These are phyloP conservation scores for Cheilosia variabilis DNA, from an alignment of 2,888 invertebrate genomes.

Conservation along the genomic window DNA sequence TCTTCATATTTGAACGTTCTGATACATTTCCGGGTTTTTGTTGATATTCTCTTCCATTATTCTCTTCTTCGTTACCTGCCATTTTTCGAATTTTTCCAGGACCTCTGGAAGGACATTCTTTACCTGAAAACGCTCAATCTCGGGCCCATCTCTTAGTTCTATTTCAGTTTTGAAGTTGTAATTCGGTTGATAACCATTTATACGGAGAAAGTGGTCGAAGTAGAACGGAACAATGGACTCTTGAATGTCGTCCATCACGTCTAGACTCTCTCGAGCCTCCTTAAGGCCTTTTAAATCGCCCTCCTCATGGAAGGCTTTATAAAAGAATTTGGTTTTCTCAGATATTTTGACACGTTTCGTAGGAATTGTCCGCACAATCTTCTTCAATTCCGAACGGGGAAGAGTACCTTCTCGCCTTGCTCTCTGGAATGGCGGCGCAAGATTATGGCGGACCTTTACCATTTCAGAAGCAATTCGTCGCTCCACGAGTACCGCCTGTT, in stretches of 20 bases:
- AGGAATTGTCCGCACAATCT: constrained; percentile 56
- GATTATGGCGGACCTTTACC: constrained; percentile 80
- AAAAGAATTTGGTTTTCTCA: constrained; percentile 80
- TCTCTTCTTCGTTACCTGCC: constrained; percentile 79
- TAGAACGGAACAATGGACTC: constrained; percentile 82
- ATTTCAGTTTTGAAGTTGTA: constrained; percentile 82
- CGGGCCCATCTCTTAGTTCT: constrained; percentile 81
- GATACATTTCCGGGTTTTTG: constrained; percentile 81
- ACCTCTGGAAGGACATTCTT: constrained; percentile 79
- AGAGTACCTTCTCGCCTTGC: constrained; percentile 78
- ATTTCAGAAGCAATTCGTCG: constrained; percentile 81
- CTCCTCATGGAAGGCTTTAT: constrained; percentile 80
- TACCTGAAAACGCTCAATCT: constrained; percentile 78
- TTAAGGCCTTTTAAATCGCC: constrained; percentile 74
- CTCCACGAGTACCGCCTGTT: constrained; percentile 80
- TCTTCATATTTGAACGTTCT: constrained; percentile 78
- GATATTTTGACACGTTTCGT: constrained; percentile 74
- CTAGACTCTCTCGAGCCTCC: constrained; percentile 78
- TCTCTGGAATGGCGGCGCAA: constrained; percentile 80
- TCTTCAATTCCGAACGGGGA: constrained; percentile 78
- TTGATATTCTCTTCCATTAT: constrained; percentile 82
- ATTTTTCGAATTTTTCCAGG: constrained; percentile 77
- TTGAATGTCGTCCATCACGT: constrained; percentile 79
- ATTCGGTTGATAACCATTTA: constrained; percentile 82
- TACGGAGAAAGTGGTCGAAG: constrained; percentile 82